Evolutionary conservation across 2,113 vertebrate species (phyloP).

Genomic region (Genyomyrus donnyi): DNA sequence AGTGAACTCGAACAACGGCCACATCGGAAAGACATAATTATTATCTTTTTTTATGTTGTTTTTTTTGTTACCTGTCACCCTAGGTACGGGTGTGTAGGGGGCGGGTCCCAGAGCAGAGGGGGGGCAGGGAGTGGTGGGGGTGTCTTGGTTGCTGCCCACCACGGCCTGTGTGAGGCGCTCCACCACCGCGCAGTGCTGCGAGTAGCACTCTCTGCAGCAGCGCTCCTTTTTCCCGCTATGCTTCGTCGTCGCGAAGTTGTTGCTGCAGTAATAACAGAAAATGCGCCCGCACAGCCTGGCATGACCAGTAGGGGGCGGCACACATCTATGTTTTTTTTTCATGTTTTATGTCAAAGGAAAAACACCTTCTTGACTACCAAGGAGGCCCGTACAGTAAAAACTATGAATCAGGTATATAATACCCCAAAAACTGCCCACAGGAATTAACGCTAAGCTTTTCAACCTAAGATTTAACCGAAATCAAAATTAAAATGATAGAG

Average conservation of each 20-base stretch:
- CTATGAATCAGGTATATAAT: neutral
- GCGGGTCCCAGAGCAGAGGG: slow-evolving; percentile 28
- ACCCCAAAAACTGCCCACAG: neutral
- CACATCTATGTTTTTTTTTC: neutral
- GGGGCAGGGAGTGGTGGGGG: slow-evolving; percentile 30
- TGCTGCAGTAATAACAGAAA: slow-evolving; percentile 96
- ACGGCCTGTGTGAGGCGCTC: slow-evolving; percentile 57
- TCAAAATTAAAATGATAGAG: neutral
- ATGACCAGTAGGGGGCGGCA: neutral
- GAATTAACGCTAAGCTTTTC: neutral
- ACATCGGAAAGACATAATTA: neutral
- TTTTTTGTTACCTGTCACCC: slow-evolving; percentile 57
- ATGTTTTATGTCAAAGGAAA: neutral
- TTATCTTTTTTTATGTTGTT: neutral
- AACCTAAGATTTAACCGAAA: neutral
- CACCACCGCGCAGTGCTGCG: slow-evolving; percentile 60
- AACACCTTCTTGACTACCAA: neutral
- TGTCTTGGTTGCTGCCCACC: slow-evolving; percentile 42
- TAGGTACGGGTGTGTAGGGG: slow-evolving; percentile 51
- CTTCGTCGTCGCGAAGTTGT: slow-evolving; percentile 76
- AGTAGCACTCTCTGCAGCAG: slow-evolving; percentile 82
- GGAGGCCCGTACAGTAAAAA: neutral
- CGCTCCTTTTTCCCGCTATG: slow-evolving; percentile 78
- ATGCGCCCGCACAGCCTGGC: slow-evolving; percentile 78
- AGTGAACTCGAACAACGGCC: neutral